A percentile compares a stretch with the other conserved stretches of the same genome.
phyloP scores from a whole-genome alignment of 2,113 vertebrate species.

The Andinoacara biseriatus region DNA sequence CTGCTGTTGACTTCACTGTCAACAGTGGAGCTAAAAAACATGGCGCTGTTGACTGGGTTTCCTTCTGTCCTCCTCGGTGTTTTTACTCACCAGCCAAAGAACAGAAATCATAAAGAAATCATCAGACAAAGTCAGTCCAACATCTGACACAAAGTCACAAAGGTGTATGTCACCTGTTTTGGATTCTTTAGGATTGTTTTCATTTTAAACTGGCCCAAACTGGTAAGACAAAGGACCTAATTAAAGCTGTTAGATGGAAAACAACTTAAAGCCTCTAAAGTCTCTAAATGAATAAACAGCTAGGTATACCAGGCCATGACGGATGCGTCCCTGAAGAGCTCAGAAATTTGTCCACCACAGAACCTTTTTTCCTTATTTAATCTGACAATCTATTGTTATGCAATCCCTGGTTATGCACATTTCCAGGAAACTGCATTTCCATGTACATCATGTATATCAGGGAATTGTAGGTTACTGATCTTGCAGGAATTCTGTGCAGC shows the following conservation, averaged over 20 bases:
- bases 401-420: background rate
- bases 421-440: background rate
- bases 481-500: slow-evolving; percentile 15
- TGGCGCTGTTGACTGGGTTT: too few species aligned
- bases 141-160: background rate
- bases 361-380: background rate
- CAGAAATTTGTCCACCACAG: accelerated
- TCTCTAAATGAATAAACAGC: background rate
- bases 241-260: accelerated
- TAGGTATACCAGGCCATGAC: accelerated
- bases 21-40: too few species aligned
- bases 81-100: background rate
- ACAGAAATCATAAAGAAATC: too few species aligned
- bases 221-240: background rate
- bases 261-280: accelerated
- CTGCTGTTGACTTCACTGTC: too few species aligned
- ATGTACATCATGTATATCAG: slow-evolving; percentile 7
- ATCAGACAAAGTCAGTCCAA: background rate
- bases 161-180: background rate
- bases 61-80: too few species aligned
- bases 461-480: slow-evolving; percentile 18
- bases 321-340: background rate
- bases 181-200: background rate
- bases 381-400: background rate
- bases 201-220: background rate